Conservation (phyloP, 53 echinoderm and acorn worm genomes). For the Hippasteria phrygiana region DNA sequence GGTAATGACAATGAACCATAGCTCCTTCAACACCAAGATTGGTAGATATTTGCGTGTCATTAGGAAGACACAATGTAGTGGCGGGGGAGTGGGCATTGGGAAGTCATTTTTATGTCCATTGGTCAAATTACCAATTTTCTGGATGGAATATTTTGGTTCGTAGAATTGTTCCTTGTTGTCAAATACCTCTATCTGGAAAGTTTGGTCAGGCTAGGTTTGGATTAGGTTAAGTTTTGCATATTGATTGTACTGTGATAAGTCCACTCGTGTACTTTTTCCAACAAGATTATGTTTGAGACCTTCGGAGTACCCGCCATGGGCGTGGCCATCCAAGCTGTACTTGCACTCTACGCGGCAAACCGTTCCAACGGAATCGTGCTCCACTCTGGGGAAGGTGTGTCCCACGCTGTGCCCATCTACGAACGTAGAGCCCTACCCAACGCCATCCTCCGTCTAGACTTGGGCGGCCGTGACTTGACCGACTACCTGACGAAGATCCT, state of each 20-base stretch:
- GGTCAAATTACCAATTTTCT: too few relatives aligned
- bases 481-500: slow-evolving; percentile 96
- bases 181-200: too few relatives aligned
- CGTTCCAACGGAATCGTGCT: slow-evolving; percentile 91
- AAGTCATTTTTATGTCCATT: too few relatives aligned
- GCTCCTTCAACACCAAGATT: slow-evolving; percentile 89
- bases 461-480: slow-evolving; percentile 90
- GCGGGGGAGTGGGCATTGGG: neutral
- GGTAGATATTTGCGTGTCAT: neutral
- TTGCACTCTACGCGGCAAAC: slow-evolving; percentile 83
- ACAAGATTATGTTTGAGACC: slow-evolving; percentile 91
- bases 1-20: slow-evolving; percentile 85
- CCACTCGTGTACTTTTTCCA: neutral
- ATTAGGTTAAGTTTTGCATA: too few relatives aligned
- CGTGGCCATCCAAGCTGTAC: slow-evolving; percentile 84
- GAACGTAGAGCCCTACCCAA: slow-evolving; percentile 90
- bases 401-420: slow-evolving; percentile 87
- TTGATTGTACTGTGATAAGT: neutral
- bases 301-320: slow-evolving; percentile 91
- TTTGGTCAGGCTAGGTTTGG: neutral
- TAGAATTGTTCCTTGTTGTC: too few relatives aligned
- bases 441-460: slow-evolving; percentile 93
- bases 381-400: slow-evolving; percentile 87
- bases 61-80: slow-evolving; percentile 57
- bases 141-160: too few relatives aligned